These are phyloP conservation scores for Toxotes lorentzi DNA, from an alignment of 2,797 vertebrate genomes.

Conservation along the genomic window DNA sequence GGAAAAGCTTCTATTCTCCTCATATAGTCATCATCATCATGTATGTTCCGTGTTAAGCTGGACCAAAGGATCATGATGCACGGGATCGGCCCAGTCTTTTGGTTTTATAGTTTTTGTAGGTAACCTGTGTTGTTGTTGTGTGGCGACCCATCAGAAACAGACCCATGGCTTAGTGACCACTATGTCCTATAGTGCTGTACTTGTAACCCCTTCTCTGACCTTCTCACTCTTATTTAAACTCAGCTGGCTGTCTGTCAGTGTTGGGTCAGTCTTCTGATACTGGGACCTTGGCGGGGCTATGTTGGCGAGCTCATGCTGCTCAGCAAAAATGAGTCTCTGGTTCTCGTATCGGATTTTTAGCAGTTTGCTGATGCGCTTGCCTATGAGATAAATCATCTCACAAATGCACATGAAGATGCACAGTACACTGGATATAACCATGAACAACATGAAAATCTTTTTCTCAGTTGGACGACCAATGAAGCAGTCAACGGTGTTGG, in stretches of 20 bases:
- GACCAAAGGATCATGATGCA: neutral
- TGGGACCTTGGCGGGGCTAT: conserved; percentile 53
- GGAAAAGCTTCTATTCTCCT: conserved; percentile 1
- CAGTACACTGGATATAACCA: conserved; percentile 88
- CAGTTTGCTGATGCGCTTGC: conserved; percentile 83
- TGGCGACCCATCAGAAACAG: neutral
- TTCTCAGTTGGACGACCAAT: conserved; percentile 94
- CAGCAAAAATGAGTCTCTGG: conserved; percentile 55
- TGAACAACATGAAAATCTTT: conserved; percentile 93
- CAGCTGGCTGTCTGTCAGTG: conserved; percentile 50
- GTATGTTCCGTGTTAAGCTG: neutral
- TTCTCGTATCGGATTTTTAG: conserved; percentile 37
- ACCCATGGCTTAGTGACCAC: neutral
- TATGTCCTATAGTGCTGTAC: conserved; percentile 66
- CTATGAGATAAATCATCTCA: conserved; percentile 89
- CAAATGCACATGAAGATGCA: conserved; percentile 91
- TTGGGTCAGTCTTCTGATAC: conserved; percentile 59
- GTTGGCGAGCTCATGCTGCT: conserved; percentile 61
- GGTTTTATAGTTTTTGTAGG: neutral
- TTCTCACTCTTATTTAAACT: conserved; percentile 59
- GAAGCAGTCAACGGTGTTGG: conserved; percentile 92
- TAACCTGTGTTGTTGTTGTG: conserved; percentile 2
- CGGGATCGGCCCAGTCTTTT: conserved; percentile 4
- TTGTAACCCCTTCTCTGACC: neutral
- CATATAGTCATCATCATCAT: neutral